Evolutionary conservation across 2,113 vertebrate species (phyloP).

Genomic region (Thunnus maccoyii): DNA sequence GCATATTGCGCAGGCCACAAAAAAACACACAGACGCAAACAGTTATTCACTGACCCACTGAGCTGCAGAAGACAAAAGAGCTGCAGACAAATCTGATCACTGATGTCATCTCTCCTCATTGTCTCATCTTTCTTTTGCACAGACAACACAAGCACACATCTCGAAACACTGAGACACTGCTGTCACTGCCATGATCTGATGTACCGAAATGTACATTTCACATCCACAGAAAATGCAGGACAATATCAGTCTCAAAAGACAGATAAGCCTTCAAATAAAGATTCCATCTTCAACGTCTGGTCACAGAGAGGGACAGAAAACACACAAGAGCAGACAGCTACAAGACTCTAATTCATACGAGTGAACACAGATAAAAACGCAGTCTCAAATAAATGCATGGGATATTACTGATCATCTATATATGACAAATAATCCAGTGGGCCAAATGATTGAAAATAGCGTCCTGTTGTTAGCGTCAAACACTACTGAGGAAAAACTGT

Average conservation of each 20-base stretch:
- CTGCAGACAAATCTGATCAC: slow-evolving; percentile 58
- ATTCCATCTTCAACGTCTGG: slow-evolving; percentile 41
- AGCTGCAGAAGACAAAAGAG: slow-evolving; percentile 53
- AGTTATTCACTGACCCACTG: slow-evolving; percentile 45
- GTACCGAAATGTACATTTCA: slow-evolving; percentile 63
- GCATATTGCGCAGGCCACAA: neutral
- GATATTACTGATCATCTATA: slow-evolving; percentile 31
- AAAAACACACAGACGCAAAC: slow-evolving; percentile 14
- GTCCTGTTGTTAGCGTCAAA: slow-evolving; percentile 3
- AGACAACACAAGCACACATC: slow-evolving; percentile 41
- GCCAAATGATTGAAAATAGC: neutral
- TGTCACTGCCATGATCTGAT: slow-evolving; percentile 51
- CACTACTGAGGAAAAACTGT: neutral
- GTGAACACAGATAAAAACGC: slow-evolving; percentile 28
- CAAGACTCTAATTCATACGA: slow-evolving; percentile 11
- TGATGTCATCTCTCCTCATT: slow-evolving; percentile 56
- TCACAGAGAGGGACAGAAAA: slow-evolving; percentile 11
- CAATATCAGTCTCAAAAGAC: slow-evolving; percentile 48
- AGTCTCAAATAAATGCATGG: slow-evolving; percentile 27
- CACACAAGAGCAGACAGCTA: slow-evolving; percentile 32
- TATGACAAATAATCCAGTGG: slow-evolving; percentile 24
- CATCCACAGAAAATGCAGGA: slow-evolving; percentile 44
- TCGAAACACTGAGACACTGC: slow-evolving; percentile 40
- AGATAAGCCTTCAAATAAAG: slow-evolving; percentile 59
- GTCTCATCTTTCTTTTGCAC: slow-evolving; percentile 41